Conservation (phyloP, 1,140 invertebrate species). For the Samia ricini region DNA sequence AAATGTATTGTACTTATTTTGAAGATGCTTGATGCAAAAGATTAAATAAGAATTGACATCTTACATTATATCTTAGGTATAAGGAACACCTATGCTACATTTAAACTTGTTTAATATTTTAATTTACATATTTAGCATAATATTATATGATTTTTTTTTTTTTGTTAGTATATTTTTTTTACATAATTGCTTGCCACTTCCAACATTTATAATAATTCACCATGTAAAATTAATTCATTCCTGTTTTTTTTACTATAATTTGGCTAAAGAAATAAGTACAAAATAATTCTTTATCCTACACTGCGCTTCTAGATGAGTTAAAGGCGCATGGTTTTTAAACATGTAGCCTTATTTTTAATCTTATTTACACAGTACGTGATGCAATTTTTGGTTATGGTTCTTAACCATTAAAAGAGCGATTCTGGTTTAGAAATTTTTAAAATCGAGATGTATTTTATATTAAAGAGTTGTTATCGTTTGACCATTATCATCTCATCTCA, state of each 20-base stretch:
- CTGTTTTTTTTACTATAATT: background rate
- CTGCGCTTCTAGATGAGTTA: background rate
- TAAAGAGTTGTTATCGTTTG: too few relatives aligned
- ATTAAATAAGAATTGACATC: too few relatives aligned
- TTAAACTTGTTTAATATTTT: constrained; percentile 5
- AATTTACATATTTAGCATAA: background rate
- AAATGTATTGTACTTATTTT: too few relatives aligned
- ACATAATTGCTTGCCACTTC: background rate
- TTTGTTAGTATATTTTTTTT: background rate
- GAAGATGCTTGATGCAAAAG: too few relatives aligned
- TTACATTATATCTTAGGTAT: too few relatives aligned
- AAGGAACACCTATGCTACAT: too few relatives aligned
- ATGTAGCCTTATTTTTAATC: background rate
- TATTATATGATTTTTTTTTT: background rate
- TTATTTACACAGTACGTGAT: too few relatives aligned
- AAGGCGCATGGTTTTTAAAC: background rate
- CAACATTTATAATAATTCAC: background rate
- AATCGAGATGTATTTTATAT: too few relatives aligned
- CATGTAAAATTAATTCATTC: background rate
- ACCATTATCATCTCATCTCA: too few relatives aligned
- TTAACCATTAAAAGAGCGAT: too few relatives aligned
- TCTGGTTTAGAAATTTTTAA: too few relatives aligned
- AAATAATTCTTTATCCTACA: background rate
- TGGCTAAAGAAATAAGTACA: background rate
- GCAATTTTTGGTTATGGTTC: too few relatives aligned